Conservation (phyloP, 2,113 vertebrate genomes). For the Lepus timidus region DNA sequence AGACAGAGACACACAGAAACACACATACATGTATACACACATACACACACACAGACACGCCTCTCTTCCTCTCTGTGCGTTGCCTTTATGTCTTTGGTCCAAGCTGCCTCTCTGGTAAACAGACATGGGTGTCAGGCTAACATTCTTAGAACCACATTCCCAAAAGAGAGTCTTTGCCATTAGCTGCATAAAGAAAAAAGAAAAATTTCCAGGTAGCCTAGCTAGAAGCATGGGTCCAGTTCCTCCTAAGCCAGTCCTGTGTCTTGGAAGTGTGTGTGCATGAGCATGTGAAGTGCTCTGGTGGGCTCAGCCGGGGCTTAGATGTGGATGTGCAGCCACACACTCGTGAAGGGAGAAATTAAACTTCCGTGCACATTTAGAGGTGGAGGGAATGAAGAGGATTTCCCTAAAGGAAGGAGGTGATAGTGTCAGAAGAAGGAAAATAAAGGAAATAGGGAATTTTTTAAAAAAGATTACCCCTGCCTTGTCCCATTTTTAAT, state of each 20-base stretch:
- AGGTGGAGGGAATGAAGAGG: not conserved
- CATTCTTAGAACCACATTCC: not conserved
- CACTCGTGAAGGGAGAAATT: not conserved
- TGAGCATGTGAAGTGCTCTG: not conserved
- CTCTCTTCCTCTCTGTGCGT: not conserved
- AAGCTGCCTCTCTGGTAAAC: not conserved
- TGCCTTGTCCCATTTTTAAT: not conserved
- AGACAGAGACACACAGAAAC: too few species aligned
- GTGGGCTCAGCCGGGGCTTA: not conserved
- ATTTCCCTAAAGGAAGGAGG: not conserved
- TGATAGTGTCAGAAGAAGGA: not conserved
- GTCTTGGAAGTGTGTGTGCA: not conserved
- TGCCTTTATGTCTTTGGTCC: not conserved
- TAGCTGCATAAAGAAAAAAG: not conserved
- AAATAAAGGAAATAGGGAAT: not conserved
- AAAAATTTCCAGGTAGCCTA: not conserved
- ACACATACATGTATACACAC: too few species aligned
- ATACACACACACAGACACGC: too few species aligned
- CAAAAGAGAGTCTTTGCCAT: not conserved
- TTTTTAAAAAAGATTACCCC: not conserved
- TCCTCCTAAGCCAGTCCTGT: not conserved
- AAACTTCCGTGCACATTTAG: not conserved
- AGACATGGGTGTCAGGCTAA: not conserved
- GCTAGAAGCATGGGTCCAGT: not conserved
- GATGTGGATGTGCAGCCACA: not conserved